Evolutionary conservation across 2,113 vertebrate species (phyloP), one percentile per base, ranked within the genome.

Genomic region (Barbus barbus): DNA sequence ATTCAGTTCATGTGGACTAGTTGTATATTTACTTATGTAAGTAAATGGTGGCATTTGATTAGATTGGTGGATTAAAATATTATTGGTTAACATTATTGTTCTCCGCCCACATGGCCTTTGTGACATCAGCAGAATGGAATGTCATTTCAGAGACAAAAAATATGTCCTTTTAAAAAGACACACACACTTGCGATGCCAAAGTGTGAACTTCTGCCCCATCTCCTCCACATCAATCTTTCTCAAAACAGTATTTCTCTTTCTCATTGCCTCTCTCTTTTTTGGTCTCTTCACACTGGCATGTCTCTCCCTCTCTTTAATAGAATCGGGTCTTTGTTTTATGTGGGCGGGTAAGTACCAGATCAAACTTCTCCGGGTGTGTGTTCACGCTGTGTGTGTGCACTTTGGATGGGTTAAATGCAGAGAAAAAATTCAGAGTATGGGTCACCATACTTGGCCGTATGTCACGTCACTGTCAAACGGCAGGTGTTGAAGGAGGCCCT

Each of bases 291-390:
- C 60, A 28, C 60, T 28, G 60, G 61, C 61, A 63, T 63, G 26
- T 69, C 44, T 67, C 46, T 69, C 46, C 61, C 76, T 83, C 67
- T 74, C 63, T 78, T 3, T 13, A 75, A 78, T 82, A 89, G 77
- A 91, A 90, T 86, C 82, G 6, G 5, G 84, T 81, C 89, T 90
- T 90, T 92, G 89, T 93, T 90, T 89, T 28, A 69, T 36, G 16
- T 38, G n/a, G 82, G 69, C 48, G 51, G 65, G 81, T 73, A 84
- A 87, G 84, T 38, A 85, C 73, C 88, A 48, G 22, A 83, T 87
- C 46, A 83, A n/a, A n/a, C n/a, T n/a, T n/a, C n/a, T n/a, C n/a
- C n/a, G n/a, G n/a, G n/a, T n/a, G n/a, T n/a, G n/a, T n/a, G n/a
- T n/a, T n/a, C n/a, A n/a, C n/a, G n/a, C n/a, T n/a, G n/a, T n/a